Percentiles rank a stretch among this genome's conserved stretches.
Conservation (phyloP, 2,113 vertebrate genomes). For the Perca flavescens region DNA sequence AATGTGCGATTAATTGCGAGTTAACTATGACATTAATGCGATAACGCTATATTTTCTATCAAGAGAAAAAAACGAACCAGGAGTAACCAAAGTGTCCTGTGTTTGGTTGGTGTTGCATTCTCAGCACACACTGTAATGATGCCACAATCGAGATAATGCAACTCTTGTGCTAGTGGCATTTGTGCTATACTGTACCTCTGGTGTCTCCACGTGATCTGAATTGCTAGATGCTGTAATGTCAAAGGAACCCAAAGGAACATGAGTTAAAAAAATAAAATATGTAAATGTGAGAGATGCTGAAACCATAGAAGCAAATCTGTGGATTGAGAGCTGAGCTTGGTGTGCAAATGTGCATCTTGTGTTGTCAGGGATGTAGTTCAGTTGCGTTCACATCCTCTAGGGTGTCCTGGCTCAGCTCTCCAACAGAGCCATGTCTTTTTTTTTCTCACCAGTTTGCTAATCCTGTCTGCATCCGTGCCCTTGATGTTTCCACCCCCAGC, state of each 20-base stretch:
- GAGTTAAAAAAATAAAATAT: background rate
- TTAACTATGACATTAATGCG: too few relatives aligned
- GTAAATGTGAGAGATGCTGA: slow-evolving; percentile 16
- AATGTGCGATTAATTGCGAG: too few relatives aligned
- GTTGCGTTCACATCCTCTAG: slow-evolving; percentile 52
- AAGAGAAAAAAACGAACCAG: background rate
- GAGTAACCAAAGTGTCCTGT: background rate
- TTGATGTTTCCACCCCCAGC: slow-evolving; percentile 60
- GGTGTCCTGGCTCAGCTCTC: slow-evolving; percentile 49
- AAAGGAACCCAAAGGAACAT: background rate
- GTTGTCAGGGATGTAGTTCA: slow-evolving; percentile 39
- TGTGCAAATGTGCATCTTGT: slow-evolving; percentile 25
- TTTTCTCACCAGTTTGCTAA: slow-evolving; percentile 49
- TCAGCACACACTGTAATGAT: too few relatives aligned
- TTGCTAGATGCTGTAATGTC: background rate
- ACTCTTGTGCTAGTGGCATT: too few relatives aligned
- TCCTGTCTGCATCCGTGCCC: slow-evolving; percentile 65
- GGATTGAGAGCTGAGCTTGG: slow-evolving; percentile 1
- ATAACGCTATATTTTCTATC: too few relatives aligned
- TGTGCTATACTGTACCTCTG: background rate
- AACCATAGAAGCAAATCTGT: background rate
- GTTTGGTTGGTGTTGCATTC: background rate
- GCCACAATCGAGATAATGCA: too few relatives aligned
- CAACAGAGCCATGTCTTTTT: slow-evolving; percentile 44
- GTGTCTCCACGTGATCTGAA: background rate